These are phyloP conservation scores for Thalpophila matura DNA, from an alignment of 2,888 invertebrate species.

Conservation along the genomic window DNA sequence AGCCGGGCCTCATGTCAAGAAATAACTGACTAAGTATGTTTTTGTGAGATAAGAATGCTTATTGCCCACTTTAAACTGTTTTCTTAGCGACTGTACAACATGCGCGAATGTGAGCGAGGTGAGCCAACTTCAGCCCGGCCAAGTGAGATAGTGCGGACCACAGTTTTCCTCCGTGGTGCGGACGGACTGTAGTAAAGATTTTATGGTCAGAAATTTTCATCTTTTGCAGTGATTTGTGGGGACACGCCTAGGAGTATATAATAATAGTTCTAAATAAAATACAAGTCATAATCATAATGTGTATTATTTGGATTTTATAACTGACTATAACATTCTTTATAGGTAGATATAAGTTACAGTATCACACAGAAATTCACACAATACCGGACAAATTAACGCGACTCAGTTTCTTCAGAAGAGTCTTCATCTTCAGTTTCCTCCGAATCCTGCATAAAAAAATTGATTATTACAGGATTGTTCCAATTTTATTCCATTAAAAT, in stretches of 20 bases:
- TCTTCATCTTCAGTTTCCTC: constrained; percentile 80
- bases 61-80: too few relatives aligned
- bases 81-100: too few relatives aligned
- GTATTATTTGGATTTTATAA: constrained; percentile 39
- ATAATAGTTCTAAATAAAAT: constrained; percentile 44
- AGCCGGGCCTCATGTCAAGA: too few relatives aligned
- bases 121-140: too few relatives aligned
- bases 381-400: constrained; percentile 69
- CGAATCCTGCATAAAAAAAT: constrained; percentile 73
- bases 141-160: too few relatives aligned
- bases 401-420: constrained; percentile 83
- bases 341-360: background rate
- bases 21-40: too few relatives aligned
- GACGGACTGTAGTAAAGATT: constrained; percentile 33
- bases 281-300: constrained; percentile 24
- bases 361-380: background rate
- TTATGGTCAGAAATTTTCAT: constrained; percentile 12
- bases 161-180: too few relatives aligned
- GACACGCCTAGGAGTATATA: background rate
- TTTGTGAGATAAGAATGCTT: too few relatives aligned
- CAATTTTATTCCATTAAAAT: background rate
- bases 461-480: background rate
- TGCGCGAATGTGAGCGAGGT: too few relatives aligned
- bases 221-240: constrained; percentile 37
- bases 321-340: background rate